These are phyloP conservation scores for Melitaea athalia DNA, from an alignment of 2,888 invertebrate species.

Conservation along the genomic window DNA sequence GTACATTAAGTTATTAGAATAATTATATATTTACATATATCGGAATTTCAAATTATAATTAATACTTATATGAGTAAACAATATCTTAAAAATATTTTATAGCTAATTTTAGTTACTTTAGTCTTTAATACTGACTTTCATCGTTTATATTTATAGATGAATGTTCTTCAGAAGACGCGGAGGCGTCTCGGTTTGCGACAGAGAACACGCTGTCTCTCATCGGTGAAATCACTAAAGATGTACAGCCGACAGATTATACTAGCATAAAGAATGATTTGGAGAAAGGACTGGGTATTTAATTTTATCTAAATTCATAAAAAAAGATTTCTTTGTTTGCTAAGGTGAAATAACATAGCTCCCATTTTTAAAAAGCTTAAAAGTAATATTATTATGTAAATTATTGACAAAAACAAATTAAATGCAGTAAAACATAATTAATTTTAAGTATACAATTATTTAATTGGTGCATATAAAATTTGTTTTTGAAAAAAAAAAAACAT, in stretches of 20 bases:
- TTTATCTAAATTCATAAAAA: neutral
- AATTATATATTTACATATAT: too few species aligned
- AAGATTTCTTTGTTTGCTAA: neutral
- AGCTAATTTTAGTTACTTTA: too few species aligned
- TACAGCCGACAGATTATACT: constrained; percentile 42
- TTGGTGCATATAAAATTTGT: too few species aligned
- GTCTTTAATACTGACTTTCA: too few species aligned
- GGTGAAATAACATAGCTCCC: neutral
- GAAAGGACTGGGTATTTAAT: constrained; percentile 62
- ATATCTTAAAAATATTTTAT: constrained; percentile 14
- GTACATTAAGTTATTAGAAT: too few species aligned
- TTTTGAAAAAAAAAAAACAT: too few species aligned
- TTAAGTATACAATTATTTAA: too few species aligned
- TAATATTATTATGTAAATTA: too few species aligned
- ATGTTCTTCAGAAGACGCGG: constrained; percentile 58
- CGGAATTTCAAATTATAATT: neutral
- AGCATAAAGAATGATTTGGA: constrained; percentile 46
- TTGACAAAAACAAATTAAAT: too few species aligned
- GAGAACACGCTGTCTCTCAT: constrained; percentile 69
- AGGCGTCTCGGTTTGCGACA: constrained; percentile 70
- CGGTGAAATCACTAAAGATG: constrained; percentile 64
- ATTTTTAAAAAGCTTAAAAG: too few species aligned
- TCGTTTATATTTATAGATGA: constrained; percentile 45
- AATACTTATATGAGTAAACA: neutral
- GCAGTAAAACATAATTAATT: too few species aligned